Percentiles rank a stretch among this genome's conserved stretches.
These are phyloP conservation scores for Caenorhabditis afra DNA, from an alignment of 2,888 invertebrate species.

Conservation along the genomic window DNA sequence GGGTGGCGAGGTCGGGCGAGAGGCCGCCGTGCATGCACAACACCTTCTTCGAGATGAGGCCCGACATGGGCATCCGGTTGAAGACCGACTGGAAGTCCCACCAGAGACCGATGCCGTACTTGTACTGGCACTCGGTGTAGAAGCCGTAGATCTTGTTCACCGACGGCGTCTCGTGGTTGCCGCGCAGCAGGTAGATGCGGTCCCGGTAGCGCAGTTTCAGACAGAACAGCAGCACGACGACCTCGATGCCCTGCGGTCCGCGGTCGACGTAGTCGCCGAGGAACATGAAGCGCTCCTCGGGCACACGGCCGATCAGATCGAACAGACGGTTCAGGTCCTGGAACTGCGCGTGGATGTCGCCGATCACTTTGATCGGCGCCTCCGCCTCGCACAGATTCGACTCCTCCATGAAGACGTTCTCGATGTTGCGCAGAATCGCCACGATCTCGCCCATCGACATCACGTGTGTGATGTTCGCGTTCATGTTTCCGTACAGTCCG, in stretches of 20 bases:
- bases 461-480: conserved; percentile 62
- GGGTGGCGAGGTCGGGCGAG: conserved; percentile 69
- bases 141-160: conserved; percentile 78
- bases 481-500: conserved; percentile 62
- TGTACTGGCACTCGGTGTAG: conserved; percentile 71
- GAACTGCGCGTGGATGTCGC: conserved; percentile 76
- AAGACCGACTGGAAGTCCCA: conserved; percentile 76
- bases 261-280: conserved; percentile 77
- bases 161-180: conserved; percentile 76
- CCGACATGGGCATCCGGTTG: conserved; percentile 76
- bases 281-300: conserved; percentile 71
- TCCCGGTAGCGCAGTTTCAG: conserved; percentile 74
- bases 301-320: conserved; percentile 75
- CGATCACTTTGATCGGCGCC: conserved; percentile 76
- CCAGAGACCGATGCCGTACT: conserved; percentile 76
- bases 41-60: conserved; percentile 73
- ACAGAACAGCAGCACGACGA: conserved; percentile 71
- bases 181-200: conserved; percentile 71
- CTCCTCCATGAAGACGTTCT: conserved; percentile 69
- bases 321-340: conserved; percentile 74
- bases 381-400: conserved; percentile 70
- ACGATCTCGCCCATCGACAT: conserved; percentile 69
- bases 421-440: conserved; percentile 56
- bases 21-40: conserved; percentile 78
- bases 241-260: conserved; percentile 75